phyloP scores from a whole-genome alignment of 1,140 invertebrate genomes.

The Thaumatotibia leucotreta region DNA sequence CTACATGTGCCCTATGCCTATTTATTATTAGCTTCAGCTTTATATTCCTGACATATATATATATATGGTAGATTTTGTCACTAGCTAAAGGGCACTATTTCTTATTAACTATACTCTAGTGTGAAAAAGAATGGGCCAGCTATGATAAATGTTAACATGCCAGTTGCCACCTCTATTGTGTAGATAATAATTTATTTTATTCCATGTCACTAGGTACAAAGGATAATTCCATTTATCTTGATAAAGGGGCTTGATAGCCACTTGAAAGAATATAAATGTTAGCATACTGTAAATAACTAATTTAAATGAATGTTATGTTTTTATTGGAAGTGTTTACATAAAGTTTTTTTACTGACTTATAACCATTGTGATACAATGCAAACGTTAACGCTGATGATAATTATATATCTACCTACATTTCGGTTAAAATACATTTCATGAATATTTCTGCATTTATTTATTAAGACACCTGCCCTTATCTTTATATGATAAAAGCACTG shows the following conservation, averaged over 20 bases:
- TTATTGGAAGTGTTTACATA: conserved; percentile 7
- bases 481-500: too few relatives aligned
- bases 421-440: neutral
- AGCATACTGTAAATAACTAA: conserved; percentile 1
- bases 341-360: conserved; percentile 9
- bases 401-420: conserved; percentile 10
- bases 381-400: neutral
- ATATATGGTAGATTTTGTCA: neutral
- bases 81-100: neutral
- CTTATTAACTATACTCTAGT: neutral
- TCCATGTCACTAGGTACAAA: conserved; percentile 12
- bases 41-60: neutral
- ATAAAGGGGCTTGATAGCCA: neutral
- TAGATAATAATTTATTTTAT: conserved; percentile 10
- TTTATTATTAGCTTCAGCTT: conserved; percentile 1
- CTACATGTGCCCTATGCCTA: neutral
- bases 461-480: too few relatives aligned
- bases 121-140: neutral
- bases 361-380: neutral
- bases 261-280: conserved; percentile 1
- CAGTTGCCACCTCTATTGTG: neutral
- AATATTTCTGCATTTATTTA: neutral
- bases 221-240: conserved; percentile 7
- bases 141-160: too few relatives aligned
- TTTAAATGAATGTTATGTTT: neutral